Conservation (phyloP, 2,888 invertebrate genomes). For the Temnothorax ravouxi region DNA sequence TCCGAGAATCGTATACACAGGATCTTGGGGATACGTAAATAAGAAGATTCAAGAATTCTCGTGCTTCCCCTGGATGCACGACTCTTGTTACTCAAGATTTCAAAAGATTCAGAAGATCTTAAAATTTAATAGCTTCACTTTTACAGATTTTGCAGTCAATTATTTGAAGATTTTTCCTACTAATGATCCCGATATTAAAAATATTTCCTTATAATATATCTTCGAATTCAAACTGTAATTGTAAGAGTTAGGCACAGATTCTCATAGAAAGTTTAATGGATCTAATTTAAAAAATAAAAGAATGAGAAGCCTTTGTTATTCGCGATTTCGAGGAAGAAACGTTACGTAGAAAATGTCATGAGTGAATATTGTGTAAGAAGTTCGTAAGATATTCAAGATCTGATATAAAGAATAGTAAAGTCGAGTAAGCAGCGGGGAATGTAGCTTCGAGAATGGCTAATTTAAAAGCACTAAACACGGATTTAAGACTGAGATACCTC, state of each 20-base stretch:
- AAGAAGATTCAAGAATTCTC: constrained; percentile 1
- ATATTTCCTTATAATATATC: neutral
- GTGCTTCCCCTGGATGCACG: neutral
- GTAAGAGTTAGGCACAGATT: neutral
- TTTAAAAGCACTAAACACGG: constrained; percentile 84
- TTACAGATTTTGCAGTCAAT: neutral
- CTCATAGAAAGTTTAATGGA: neutral
- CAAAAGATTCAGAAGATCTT: neutral
- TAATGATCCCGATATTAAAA: neutral
- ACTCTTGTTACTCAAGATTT: neutral
- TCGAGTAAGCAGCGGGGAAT: constrained; percentile 42
- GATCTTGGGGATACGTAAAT: neutral
- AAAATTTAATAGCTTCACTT: neutral
- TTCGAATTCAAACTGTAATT: neutral
- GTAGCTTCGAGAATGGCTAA: constrained; percentile 65
- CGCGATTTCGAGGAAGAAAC: neutral
- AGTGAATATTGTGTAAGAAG: constrained; percentile 24
- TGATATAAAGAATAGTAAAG: constrained; percentile 64
- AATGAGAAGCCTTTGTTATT: neutral
- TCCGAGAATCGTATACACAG: neutral
- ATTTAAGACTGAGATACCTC: constrained; percentile 55
- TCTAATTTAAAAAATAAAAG: neutral
- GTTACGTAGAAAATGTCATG: neutral
- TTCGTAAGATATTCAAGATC: constrained; percentile 37
- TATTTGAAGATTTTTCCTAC: neutral